Conservation (phyloP, 2,113 vertebrate species). For the Clupea harengus region DNA sequence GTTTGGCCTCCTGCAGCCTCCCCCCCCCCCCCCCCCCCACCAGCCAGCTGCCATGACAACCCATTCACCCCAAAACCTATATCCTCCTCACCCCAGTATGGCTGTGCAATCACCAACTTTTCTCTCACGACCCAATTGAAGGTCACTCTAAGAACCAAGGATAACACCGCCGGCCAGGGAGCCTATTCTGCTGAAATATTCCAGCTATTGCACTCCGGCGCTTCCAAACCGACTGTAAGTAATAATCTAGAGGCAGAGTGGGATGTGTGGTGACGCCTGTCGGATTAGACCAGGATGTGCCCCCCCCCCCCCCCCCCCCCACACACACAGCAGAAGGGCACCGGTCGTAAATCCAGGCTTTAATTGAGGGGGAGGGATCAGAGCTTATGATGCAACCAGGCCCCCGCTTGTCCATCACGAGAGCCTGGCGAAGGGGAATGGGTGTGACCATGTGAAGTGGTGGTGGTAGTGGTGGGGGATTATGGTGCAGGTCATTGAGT, state of each 20-base stretch:
- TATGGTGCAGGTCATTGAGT: conserved; percentile 48
- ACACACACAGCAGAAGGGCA: conserved; percentile 68
- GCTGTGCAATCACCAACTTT: background rate
- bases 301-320: conserved; percentile 46
- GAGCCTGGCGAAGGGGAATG: conserved; percentile 37
- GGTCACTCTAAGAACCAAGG: background rate
- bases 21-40: background rate
- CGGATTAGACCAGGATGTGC: conserved; percentile 59
- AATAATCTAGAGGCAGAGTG: conserved; percentile 65
- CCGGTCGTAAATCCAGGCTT: conserved; percentile 70
- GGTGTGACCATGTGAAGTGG: conserved; percentile 3
- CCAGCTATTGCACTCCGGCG: background rate
- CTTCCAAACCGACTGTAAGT: background rate
- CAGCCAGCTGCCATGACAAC: conserved; percentile 29
- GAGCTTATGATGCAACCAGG: conserved; percentile 73
- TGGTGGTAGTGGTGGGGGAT: background rate
- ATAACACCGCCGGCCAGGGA: background rate
- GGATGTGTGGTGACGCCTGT: conserved; percentile 58
- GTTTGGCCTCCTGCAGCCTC: background rate
- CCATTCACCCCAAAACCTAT: background rate
- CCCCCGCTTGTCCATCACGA: conserved; percentile 58
- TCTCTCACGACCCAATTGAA: background rate
- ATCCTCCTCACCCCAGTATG: background rate
- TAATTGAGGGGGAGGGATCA: conserved; percentile 57
- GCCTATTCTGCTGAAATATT: background rate